phyloP scores from a whole-genome alignment of 2,113 vertebrate species.

The Ophiodon elongatus region DNA sequence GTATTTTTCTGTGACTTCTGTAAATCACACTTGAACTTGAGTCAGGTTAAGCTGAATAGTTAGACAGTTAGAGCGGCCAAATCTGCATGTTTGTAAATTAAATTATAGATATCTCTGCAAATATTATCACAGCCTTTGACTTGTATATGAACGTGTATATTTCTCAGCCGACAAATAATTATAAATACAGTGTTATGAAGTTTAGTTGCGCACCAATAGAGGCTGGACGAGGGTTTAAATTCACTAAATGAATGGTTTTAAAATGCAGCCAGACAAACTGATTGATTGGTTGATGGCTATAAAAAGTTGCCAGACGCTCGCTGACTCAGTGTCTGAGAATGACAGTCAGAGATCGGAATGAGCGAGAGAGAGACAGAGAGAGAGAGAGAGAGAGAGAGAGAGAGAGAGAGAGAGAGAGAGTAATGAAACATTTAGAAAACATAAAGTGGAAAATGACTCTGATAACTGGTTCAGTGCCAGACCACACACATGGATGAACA shows the following conservation, averaged over 20 bases:
- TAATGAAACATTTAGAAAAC: constrained; percentile 66
- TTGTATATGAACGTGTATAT: background rate
- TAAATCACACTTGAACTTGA: background rate
- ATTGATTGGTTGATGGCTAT: constrained; percentile 48
- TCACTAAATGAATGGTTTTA: background rate
- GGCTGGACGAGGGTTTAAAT: background rate
- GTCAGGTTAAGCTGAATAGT: background rate
- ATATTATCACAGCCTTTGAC: background rate
- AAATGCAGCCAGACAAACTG: background rate
- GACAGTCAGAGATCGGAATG: constrained; percentile 43
- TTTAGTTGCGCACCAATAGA: background rate
- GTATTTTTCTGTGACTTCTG: background rate
- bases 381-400: constrained; percentile 34
- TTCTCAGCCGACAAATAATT: background rate
- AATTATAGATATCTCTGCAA: background rate
- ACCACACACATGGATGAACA: constrained; percentile 77
- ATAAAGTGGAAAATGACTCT: constrained; percentile 72
- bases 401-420: constrained; percentile 43
- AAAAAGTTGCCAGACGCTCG: constrained; percentile 47
- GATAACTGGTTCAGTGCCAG: constrained; percentile 79
- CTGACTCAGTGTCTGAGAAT: constrained; percentile 78
- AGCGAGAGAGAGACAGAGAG: constrained; percentile 15
- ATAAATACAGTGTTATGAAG: background rate
- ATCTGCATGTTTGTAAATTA: background rate
- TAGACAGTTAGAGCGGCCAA: background rate